These are phyloP conservation scores for Barbus barbus DNA, from an alignment of 2,113 vertebrate genomes.

Conservation along the genomic window DNA sequence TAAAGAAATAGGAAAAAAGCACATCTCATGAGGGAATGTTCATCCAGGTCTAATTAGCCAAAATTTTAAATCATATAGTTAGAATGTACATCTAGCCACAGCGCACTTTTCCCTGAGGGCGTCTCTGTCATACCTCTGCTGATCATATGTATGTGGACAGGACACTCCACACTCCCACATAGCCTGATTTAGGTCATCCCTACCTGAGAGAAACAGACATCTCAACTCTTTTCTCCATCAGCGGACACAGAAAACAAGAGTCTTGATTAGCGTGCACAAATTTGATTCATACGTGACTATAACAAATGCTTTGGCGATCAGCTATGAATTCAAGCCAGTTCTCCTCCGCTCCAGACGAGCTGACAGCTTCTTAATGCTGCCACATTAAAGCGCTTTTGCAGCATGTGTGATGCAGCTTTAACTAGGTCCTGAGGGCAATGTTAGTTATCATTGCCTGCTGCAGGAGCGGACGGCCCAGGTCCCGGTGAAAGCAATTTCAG, in stretches of 20 bases:
- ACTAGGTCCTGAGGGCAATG: slow-evolving; percentile 92
- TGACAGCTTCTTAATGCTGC: slow-evolving; percentile 87
- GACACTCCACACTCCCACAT: slow-evolving; percentile 22
- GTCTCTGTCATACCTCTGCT: not conserved
- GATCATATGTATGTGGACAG: slow-evolving; percentile 3
- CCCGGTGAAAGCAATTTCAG: slow-evolving; percentile 81
- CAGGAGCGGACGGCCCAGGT: slow-evolving; percentile 73
- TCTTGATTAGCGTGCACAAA: slow-evolving; percentile 70
- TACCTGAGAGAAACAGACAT: slow-evolving; percentile 28
- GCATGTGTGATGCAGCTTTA: slow-evolving; percentile 84
- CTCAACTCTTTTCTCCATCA: slow-evolving; percentile 58
- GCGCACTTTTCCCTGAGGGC: not conserved
- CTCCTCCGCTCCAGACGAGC: slow-evolving; percentile 74
- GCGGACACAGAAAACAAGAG: slow-evolving; percentile 71
- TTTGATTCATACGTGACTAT: slow-evolving; percentile 70
- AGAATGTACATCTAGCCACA: not conserved
- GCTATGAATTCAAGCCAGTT: slow-evolving; percentile 71
- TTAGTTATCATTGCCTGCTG: slow-evolving; percentile 92
- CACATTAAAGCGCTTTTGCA: slow-evolving; percentile 88
- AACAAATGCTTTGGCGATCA: slow-evolving; percentile 83
- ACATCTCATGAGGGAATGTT: not conserved
- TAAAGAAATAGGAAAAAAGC: not conserved
- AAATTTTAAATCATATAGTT: slow-evolving; percentile 2
- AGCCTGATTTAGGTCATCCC: slow-evolving; percentile 41
- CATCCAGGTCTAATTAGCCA: slow-evolving; percentile 11